Conservation (phyloP, 2,888 invertebrate species). For the Molorchus minor region DNA sequence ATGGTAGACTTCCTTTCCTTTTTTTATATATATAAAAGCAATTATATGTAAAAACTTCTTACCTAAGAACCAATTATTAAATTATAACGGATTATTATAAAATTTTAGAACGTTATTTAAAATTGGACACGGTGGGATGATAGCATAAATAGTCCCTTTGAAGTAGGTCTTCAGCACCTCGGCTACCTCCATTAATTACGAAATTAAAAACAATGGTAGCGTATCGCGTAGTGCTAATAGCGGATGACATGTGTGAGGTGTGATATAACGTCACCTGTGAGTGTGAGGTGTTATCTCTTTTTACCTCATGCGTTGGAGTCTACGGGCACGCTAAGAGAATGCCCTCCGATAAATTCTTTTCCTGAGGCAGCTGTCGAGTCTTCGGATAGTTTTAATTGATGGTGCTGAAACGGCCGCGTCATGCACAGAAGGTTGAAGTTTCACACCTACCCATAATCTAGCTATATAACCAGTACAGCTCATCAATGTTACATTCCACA, state of each 20-base stretch:
- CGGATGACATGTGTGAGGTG: slow-evolving; percentile 57
- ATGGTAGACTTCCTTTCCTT: not conserved
- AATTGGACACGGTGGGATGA: slow-evolving; percentile 34
- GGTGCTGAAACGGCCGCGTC: slow-evolving; percentile 59
- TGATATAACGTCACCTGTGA: slow-evolving; percentile 31
- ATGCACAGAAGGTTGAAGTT: slow-evolving; percentile 59
- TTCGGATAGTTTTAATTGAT: slow-evolving; percentile 59
- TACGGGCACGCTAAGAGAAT: slow-evolving; percentile 23
- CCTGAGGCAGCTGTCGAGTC: slow-evolving; percentile 55
- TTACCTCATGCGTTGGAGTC: slow-evolving; percentile 9
- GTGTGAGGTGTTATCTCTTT: slow-evolving; percentile 7
- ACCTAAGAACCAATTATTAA: slow-evolving; percentile 38
- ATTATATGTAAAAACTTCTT: slow-evolving; percentile 2
- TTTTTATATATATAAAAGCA: too few species aligned
- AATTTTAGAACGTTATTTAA: slow-evolving; percentile 26
- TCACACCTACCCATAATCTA: slow-evolving; percentile 58
- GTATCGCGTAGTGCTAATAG: slow-evolving; percentile 48
- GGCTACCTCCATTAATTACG: slow-evolving; percentile 54
- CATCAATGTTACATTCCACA: slow-evolving; percentile 27
- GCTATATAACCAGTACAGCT: slow-evolving; percentile 26
- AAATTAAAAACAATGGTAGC: slow-evolving; percentile 55
- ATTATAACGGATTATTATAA: slow-evolving; percentile 35
- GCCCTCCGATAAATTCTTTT: slow-evolving; percentile 27
- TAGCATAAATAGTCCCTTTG: slow-evolving; percentile 34
- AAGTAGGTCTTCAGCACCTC: slow-evolving; percentile 51